A percentile compares a stretch with the other conserved stretches of the same genome.
Conservation (phyloP, 2,113 vertebrate genomes). For the Gambusia affinis region DNA sequence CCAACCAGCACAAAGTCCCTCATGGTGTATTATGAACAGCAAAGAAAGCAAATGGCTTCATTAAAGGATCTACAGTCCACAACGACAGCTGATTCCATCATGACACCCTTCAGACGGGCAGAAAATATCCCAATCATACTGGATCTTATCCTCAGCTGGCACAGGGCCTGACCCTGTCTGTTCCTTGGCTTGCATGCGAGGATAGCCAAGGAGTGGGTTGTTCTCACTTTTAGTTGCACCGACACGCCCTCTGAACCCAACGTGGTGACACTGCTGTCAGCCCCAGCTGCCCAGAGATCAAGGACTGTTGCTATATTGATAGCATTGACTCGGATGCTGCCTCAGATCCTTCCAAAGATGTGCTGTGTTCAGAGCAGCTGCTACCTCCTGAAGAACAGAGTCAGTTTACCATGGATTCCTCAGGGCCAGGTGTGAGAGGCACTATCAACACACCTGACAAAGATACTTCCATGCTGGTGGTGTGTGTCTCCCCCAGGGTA, state of each 20-base stretch:
- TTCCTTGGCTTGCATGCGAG: slow-evolving; percentile 1
- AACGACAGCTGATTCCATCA: slow-evolving; percentile 59
- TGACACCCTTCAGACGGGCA: slow-evolving; percentile 24
- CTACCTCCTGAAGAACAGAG: slow-evolving; percentile 18
- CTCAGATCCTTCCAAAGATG: slow-evolving; percentile 6
- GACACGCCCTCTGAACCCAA: slow-evolving; percentile 1
- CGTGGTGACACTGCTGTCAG: slow-evolving; percentile 19
- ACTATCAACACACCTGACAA: slow-evolving; percentile 62
- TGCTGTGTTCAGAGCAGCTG: slow-evolving; percentile 12
- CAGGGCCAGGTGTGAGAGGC: slow-evolving; percentile 51
- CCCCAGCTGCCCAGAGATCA: slow-evolving; percentile 37
- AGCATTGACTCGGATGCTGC: slow-evolving; percentile 7
- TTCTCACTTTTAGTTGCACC: slow-evolving; percentile 14
- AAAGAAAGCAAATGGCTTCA: slow-evolving; percentile 34
- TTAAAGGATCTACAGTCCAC: slow-evolving; percentile 43
- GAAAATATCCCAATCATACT: slow-evolving; percentile 52
- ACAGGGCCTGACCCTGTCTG: slow-evolving; percentile 19
- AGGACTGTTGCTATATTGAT: slow-evolving; percentile 10
- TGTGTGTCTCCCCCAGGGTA: slow-evolving; percentile 30
- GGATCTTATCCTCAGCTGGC: slow-evolving; percentile 45
- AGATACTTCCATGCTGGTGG: slow-evolving; percentile 27
- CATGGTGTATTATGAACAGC: slow-evolving; percentile 30
- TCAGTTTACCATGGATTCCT: slow-evolving; percentile 40
- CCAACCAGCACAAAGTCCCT: slow-evolving; percentile 7
- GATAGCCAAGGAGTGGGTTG: not conserved